phyloP scores from a whole-genome alignment of 35 echinoderm and acorn worm genomes.

The Eucidaris tribuloides region DNA sequence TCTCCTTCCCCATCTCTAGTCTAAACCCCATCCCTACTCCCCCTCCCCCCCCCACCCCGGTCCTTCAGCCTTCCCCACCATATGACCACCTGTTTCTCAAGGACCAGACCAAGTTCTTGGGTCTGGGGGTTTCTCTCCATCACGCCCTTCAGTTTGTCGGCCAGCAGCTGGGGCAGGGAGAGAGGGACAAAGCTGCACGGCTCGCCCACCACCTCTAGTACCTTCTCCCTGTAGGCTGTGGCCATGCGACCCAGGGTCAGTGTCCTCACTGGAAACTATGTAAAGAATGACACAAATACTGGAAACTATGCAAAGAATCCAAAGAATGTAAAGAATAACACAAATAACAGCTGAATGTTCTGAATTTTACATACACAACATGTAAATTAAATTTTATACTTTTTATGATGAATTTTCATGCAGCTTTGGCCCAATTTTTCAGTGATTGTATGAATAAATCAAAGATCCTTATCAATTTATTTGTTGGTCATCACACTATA shows the following conservation, averaged over 20 bases:
- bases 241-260: neutral
- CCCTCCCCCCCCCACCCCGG: neutral
- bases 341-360: too few relatives aligned
- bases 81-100: slow-evolving; percentile 45
- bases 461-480: too few relatives aligned
- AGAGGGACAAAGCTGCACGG: slow-evolving; percentile 34
- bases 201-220: neutral
- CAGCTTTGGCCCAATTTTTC: too few relatives aligned
- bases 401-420: too few relatives aligned
- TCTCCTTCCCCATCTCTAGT: neutral
- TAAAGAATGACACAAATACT: too few relatives aligned
- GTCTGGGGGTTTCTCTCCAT: slow-evolving; percentile 19
- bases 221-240: slow-evolving; percentile 15
- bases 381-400: too few relatives aligned
- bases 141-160: slow-evolving; percentile 18
- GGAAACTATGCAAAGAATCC: too few relatives aligned
- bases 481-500: too few relatives aligned
- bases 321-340: too few relatives aligned
- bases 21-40: neutral
- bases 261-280: slow-evolving; percentile 25
- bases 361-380: too few relatives aligned
- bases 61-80: neutral
- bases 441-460: too few relatives aligned
- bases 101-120: neutral
- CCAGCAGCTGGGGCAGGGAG: slow-evolving; percentile 1